Base-by-base conservation (phyloP, 2,113 vertebrate genomes). In the Pan troglodytes region DNA sequence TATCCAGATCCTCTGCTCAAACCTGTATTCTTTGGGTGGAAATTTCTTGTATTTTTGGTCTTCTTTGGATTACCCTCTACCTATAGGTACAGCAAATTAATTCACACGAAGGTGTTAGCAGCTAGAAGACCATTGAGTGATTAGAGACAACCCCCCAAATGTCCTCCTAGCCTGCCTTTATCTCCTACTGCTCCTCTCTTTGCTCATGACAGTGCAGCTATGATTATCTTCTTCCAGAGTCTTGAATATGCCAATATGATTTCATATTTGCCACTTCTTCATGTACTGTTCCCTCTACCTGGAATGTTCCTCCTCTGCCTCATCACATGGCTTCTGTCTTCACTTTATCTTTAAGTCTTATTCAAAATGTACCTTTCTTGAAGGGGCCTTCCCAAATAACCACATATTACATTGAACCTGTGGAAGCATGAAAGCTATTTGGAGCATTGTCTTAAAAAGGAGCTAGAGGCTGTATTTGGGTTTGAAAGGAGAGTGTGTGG, bases 11-110 rank as follows among this genome's bases (percentile, higher is more conserved):
- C 13, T 43, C 22, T 83, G 25, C 30, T 83, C 43, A 88, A 79
- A 83, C 84, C 22, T 83, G 25, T 43, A 40, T 68, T 64, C 3
- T 13, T 95, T 20, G 23, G 10, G 43, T 32, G 17, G 32, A 20
- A n/a, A 48, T 76, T 93, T 61, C 59, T 93, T 88, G 4, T 94
- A 23, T 23, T 93, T 75, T 94, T 95, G 25, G 11, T 84, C 55
- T 68, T 73, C 50, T 90, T 93, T 88, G 6, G 61, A 22, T 76
- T 73, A 61, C 73, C 3, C n/a, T 94, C 25, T 92, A 30, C 35
- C 25, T 68, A 23, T 48, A 1, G 55, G 3, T 50, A 20, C 23
- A 70, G 13, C 89, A 72, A 84, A 43, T 88, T 48, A 88, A 88
- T 76, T 94, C 61, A 64, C 12, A 25, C 16, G 61, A 59, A 85